phyloP scores from a whole-genome alignment of 2,888 invertebrate species.

The Tipula lateralis region DNA sequence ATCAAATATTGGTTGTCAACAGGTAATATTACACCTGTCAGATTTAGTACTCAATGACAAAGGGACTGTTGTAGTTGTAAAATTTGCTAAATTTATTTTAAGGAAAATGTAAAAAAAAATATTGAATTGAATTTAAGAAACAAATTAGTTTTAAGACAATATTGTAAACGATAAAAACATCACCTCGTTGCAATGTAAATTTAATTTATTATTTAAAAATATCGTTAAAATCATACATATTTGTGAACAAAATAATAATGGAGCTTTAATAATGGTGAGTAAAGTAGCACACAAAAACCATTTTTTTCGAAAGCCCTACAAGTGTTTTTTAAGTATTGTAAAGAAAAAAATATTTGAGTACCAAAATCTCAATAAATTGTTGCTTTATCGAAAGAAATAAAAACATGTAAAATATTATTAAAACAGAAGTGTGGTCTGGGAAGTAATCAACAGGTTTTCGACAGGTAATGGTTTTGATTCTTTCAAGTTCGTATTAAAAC shows the following conservation, averaged over 20 bases:
- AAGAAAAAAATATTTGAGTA: background rate
- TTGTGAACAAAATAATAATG: background rate
- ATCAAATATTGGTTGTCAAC: background rate
- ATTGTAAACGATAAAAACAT: background rate
- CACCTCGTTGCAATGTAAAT: background rate
- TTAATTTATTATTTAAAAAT: background rate
- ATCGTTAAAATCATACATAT: background rate
- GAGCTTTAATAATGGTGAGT: background rate
- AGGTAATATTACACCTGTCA: conserved; percentile 20
- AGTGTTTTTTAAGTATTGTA: background rate
- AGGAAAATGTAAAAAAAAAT: background rate
- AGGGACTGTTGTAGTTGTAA: background rate
- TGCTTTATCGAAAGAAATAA: background rate
- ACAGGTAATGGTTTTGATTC: too few relatives aligned
- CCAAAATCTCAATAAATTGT: background rate
- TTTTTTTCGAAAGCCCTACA: background rate
- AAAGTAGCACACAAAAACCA: background rate
- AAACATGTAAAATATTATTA: too few relatives aligned
- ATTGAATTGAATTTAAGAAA: background rate
- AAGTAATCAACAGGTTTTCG: too few relatives aligned
- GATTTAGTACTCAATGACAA: background rate
- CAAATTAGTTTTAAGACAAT: background rate
- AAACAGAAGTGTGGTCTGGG: too few relatives aligned
- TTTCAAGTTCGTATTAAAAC: too few relatives aligned
- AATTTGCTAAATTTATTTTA: background rate